These are phyloP conservation scores for Streptopelia turtur DNA, from an alignment of 2,797 vertebrate species.

Conservation along the genomic window DNA sequence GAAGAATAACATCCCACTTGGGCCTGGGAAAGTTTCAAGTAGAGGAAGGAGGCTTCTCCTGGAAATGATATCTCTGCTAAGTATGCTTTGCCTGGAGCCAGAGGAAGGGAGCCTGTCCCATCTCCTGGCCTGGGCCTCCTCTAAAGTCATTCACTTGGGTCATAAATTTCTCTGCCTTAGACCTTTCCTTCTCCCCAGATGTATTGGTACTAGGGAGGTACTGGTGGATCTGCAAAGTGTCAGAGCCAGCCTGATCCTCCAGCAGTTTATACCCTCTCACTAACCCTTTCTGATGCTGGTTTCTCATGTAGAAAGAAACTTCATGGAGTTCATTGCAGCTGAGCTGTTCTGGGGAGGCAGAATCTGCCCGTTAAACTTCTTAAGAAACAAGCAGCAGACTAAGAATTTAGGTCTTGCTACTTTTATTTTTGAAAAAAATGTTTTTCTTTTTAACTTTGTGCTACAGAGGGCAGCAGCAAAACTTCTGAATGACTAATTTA, in stretches of 20 bases:
- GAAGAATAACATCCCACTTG: neutral
- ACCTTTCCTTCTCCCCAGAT: neutral
- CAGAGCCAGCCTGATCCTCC: neutral
- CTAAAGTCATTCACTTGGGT: neutral
- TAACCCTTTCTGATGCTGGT: neutral
- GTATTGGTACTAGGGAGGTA: fast-evolving
- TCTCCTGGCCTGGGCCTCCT: neutral
- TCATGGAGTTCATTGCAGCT: neutral
- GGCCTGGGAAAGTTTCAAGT: neutral
- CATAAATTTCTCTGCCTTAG: neutral
- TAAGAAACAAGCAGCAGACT: neutral
- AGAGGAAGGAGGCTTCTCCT: neutral
- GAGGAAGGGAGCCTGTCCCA: neutral
- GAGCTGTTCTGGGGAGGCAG: neutral
- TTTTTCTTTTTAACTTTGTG: neutral
- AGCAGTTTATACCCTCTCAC: neutral
- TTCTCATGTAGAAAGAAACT: neutral
- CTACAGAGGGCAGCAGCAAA: neutral
- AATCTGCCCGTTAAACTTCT: neutral
- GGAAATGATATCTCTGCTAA: neutral
- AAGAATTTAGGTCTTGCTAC: neutral
- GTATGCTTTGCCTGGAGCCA: neutral
- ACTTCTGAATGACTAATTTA: slow-evolving; percentile 39
- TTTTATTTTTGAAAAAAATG: neutral
- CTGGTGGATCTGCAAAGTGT: neutral